Percentiles rank a stretch among this genome's conserved stretches.
These are phyloP conservation scores for Typhlichthys eigenmanni DNA, from an alignment of 2,797 vertebrate species.

Conservation along the genomic window DNA sequence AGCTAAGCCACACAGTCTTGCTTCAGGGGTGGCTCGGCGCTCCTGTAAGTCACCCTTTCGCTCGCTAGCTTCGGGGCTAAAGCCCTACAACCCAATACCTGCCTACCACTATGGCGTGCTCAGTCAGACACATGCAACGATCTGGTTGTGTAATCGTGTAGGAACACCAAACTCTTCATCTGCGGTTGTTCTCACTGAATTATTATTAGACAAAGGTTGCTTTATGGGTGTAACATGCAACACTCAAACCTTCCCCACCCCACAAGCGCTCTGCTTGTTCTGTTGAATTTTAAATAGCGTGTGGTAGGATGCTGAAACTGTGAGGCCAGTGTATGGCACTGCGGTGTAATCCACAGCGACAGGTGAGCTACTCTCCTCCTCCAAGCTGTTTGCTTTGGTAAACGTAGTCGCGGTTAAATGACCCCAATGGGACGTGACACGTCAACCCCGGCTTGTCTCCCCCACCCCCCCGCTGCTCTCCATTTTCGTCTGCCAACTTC, in stretches of 20 bases:
- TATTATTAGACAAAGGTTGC: conserved; percentile 15
- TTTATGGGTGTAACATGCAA: conserved; percentile 50
- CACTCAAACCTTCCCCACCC: conserved; percentile 41
- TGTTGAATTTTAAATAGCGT: conserved; percentile 64
- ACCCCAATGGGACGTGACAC: conserved; percentile 77
- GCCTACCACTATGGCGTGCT: background rate
- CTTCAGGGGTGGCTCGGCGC: conserved; percentile 36
- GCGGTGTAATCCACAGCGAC: conserved; percentile 66
- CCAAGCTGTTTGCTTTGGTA: conserved; percentile 72
- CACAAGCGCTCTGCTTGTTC: conserved; percentile 31
- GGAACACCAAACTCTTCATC: too few relatives aligned
- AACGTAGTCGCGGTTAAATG: conserved; percentile 63
- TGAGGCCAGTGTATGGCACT: conserved; percentile 60
- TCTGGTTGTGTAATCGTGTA: too few relatives aligned
- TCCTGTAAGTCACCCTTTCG: conserved; percentile 21
- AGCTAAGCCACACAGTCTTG: conserved; percentile 45
- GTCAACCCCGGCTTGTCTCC: conserved; percentile 35
- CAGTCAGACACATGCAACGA: too few relatives aligned
- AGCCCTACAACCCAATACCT: background rate
- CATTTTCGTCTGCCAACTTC: conserved; percentile 16
- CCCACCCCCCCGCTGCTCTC: background rate
- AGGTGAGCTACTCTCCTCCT: conserved; percentile 71
- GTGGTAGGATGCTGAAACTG: conserved; percentile 45
- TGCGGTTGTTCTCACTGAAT: too few relatives aligned
- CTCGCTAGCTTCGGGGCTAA: conserved; percentile 17